phyloP scores from a whole-genome alignment of 2,888 invertebrate genomes.

The Drosophila neotestacea region DNA sequence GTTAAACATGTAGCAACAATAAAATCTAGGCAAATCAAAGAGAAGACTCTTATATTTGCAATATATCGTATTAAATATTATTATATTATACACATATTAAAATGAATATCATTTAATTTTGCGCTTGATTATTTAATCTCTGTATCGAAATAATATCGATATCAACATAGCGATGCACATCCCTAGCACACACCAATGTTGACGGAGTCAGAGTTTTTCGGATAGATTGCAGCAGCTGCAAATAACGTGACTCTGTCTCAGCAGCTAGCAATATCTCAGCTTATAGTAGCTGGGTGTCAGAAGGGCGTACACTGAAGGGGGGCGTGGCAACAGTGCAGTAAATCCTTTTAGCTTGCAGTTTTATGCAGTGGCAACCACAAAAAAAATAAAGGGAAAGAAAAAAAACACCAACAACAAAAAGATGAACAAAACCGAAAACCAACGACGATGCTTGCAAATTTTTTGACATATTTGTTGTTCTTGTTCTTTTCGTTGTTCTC shows the following conservation, averaged over 20 bases:
- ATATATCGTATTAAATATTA: too few species aligned
- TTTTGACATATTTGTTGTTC: constrained; percentile 67
- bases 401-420: constrained; percentile 22
- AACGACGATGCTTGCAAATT: constrained; percentile 42
- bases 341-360: constrained; percentile 70
- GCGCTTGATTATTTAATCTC: too few species aligned
- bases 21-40: too few species aligned
- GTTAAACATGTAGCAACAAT: too few species aligned
- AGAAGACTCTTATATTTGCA: too few species aligned
- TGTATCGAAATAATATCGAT: too few species aligned
- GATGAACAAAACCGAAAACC: constrained; percentile 15
- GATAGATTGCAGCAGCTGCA: constrained; percentile 82
- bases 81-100: too few species aligned
- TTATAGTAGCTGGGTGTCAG: constrained; percentile 17
- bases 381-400: constrained; percentile 14
- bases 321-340: constrained; percentile 71
- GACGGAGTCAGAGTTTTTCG: constrained; percentile 53
- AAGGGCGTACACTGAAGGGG: constrained; percentile 3
- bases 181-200: constrained; percentile 19
- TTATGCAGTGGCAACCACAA: constrained; percentile 62
- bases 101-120: too few species aligned
- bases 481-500: constrained; percentile 8
- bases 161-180: too few species aligned
- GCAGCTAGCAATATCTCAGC: constrained; percentile 52
- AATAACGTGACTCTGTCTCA: constrained; percentile 80